Base-by-base conservation (phyloP, 1,140 invertebrate genomes). In the Parasteatoda tepidariorum region DNA sequence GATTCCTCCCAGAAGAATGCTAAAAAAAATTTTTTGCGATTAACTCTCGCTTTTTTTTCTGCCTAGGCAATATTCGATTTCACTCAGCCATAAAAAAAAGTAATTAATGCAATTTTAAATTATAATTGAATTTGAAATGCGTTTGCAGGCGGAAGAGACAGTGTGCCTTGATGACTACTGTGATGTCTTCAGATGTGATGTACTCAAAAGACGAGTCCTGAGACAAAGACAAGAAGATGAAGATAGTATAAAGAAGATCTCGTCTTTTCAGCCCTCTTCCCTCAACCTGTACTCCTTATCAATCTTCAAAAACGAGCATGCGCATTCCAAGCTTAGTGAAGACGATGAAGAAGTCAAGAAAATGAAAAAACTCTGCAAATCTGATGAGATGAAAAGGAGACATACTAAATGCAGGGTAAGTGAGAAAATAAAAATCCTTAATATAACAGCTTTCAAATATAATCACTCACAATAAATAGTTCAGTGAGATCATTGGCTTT, bases 181-280 rank as follows among this genome's bases (percentile, higher is more conserved):
- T 91, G 96, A 98, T 89, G 95, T 98, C 85, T 96, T 97, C 93
- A 92, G 97, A 83, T 98, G 96, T 89, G 95, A 97, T 87, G 94
- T 98, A 18, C 90, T 96, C 3, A 34, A 41, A 3, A 13, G n/a
- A 30, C 38, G 73, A 48, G 34, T 54, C 67, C 41, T 68, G 62
- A 78, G 73, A 13, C 71, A 73, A n/a, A 41, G 76, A 15, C 48
- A 26, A 13, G 78, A 82, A 48, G 78, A 70, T 33, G 78, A 82
- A 24, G 67, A 70, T 7, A 30, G 28, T 31, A 6, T 68, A 30
- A 57, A 26, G 22, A 41, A 41, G 13, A 30, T 22, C 5, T 18
- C 0, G n/a, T 28, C n/a, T 3, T 15, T 70, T 18, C 33, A 26
- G n/a, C 26, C 33, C 0, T 15, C 15, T n/a, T 62, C 73, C 6